Base-by-base conservation (phyloP, 2,888 invertebrate species). In the Heliconius ismenius region DNA sequence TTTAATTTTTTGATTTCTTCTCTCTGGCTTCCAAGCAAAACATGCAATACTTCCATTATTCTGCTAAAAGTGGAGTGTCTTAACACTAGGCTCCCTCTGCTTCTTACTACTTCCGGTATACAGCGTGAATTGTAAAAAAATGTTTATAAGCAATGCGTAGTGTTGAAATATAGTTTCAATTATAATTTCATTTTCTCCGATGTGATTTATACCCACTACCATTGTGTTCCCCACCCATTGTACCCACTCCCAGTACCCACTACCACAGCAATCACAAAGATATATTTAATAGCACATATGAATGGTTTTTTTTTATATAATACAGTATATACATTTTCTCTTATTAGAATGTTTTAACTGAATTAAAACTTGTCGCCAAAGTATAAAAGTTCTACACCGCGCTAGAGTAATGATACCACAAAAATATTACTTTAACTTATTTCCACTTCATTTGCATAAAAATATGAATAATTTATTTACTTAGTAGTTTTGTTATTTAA, bases 401-500 rank as follows among this genome's bases (percentile, higher is more conserved):
- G 58, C n/a, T 70, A 58, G 70, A 58, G 32, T 70, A 58, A 70
- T 58, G 58, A 70, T 36, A 70, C 58, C 58, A 70, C 70, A 58
- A 54, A 58, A 70, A 70, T 60, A n/a, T 58, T n/a, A 58, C 70
- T 70, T 70, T 24, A 58, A 70, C n/a, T 36, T 70, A 70, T 54
- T 70, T 70, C 58, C 58, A 43, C 54, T 70, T 58, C 32, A 70
- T 70, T 70, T 69, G 32, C 58, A 70, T 70, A 36, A 36, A 67
- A 58, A 58, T n/a, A 58, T 70, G 58, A 70, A 70, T 70, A 70
- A 58, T 70, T 70, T 60, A 70, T 58, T 58, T 70, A 58, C 58
- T 67, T 67, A 67, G 67, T 28, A 70, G 70, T 58, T 70, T 70
- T 69, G 54, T 69, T 54, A 69, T 58, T 70, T 67, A 24, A 67